Evolutionary conservation across 2,113 vertebrate species (phyloP).

Genomic region (Octodon degus): DNA sequence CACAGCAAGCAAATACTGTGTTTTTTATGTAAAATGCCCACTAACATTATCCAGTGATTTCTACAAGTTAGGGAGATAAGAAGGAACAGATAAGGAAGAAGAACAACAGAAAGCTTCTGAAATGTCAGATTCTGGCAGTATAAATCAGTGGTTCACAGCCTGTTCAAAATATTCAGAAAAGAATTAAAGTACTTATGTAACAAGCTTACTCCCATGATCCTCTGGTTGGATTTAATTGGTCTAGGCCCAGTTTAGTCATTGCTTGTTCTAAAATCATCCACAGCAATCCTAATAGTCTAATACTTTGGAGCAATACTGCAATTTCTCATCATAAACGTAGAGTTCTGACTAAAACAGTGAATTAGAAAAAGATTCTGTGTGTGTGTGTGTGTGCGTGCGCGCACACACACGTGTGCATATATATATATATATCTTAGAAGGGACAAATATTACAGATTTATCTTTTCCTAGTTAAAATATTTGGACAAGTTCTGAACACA

Average conservation of each 20-base stretch:
- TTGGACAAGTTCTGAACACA: not conserved
- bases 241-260: not conserved
- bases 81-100: not conserved
- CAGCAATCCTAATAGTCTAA: not conserved
- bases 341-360: not conserved
- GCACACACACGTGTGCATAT: not conserved
- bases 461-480: slow-evolving; percentile 10
- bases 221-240: not conserved
- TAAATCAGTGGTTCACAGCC: not conserved
- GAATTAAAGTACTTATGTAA: not conserved
- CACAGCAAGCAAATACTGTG: not conserved
- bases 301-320: not conserved
- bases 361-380: not conserved
- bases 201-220: accelerated
- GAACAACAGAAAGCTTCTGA: not conserved
- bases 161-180: not conserved
- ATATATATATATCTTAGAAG: not conserved
- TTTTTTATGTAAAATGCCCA: not conserved
- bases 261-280: not conserved
- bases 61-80: not conserved
- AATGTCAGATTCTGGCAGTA: not conserved
- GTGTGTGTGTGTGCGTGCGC: not conserved
- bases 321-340: not conserved
- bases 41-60: not conserved
- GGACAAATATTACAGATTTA: not conserved